Percentiles rank a stretch among this genome's conserved stretches.
phyloP scores from a whole-genome alignment of 64 coral and sea anemone species.

The Anthopleura sola region DNA sequence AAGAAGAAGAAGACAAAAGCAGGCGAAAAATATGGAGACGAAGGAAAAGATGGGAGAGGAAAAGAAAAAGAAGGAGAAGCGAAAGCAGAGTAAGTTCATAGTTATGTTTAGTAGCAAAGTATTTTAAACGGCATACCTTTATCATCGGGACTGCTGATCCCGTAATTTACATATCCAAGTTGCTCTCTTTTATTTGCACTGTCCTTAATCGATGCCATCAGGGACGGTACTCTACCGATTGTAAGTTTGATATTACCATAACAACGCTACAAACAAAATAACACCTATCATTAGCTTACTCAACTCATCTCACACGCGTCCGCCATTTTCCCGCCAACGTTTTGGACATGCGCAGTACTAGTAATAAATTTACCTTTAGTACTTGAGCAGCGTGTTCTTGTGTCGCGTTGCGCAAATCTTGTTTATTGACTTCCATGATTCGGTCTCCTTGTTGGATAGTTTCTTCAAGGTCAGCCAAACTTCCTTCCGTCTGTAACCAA shows the following conservation, averaged over 20 bases:
- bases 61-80: no score
- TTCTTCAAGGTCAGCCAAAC: slow-evolving; percentile 40
- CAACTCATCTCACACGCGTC: no score
- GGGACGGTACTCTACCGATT: background rate
- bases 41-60: no score
- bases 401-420: slow-evolving; percentile 36
- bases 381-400: slow-evolving; percentile 55
- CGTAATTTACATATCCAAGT: background rate
- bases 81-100: no score
- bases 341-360: background rate
- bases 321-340: background rate
- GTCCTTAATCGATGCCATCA: background rate
- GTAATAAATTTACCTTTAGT: background rate
- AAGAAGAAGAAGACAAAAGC: no score
- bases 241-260: slow-evolving; percentile 20
- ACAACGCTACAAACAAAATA: slow-evolving; percentile 4
- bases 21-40: no score
- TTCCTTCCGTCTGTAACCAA: slow-evolving; percentile 32
- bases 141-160: background rate
- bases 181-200: background rate
- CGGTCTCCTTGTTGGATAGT: slow-evolving; percentile 63
- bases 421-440: slow-evolving; percentile 53
- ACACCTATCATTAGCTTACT: background rate
- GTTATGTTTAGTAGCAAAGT: no score
- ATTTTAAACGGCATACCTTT: background rate